Evolutionary conservation across 1,140 invertebrate genomes (phyloP).

Genomic region (Sycophaga agraensis): DNA sequence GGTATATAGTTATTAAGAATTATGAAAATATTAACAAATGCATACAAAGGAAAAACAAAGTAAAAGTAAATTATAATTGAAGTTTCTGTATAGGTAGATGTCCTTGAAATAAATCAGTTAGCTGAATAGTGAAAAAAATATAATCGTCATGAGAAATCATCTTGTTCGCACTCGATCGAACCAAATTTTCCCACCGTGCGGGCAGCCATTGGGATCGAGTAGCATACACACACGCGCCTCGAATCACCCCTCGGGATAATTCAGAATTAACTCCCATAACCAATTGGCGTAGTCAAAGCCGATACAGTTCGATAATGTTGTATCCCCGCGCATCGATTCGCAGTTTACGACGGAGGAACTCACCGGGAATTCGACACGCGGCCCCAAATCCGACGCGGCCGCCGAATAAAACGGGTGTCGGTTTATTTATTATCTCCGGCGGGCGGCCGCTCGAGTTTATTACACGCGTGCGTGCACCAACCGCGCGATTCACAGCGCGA

Average conservation of each 20-base stretch:
- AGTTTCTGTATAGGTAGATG: too few species aligned
- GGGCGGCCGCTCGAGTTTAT: constrained; percentile 8
- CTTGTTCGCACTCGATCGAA: constrained; percentile 14
- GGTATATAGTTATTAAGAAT: too few species aligned
- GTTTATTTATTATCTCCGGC: constrained; percentile 21
- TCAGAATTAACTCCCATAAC: constrained; percentile 45
- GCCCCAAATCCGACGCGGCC: neutral
- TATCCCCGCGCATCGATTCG: neutral
- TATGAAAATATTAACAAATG: too few species aligned
- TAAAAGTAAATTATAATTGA: too few species aligned
- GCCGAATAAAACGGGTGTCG: neutral
- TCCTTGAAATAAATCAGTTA: too few species aligned
- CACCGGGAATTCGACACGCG: neutral
- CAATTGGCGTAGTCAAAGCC: constrained; percentile 11
- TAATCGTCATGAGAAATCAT: constrained; percentile 13
- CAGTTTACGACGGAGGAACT: constrained; percentile 2
- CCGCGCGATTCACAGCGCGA: neutral
- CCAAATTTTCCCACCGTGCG: constrained; percentile 20
- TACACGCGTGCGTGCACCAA: neutral
- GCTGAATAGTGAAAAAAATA: too few species aligned
- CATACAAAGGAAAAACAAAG: too few species aligned
- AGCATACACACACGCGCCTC: neutral
- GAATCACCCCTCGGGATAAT: constrained; percentile 14
- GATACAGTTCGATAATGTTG: constrained; percentile 22
- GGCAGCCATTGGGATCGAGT: neutral